Conservation (phyloP, 1,140 invertebrate genomes). For the Leptonema lineaticorne region DNA sequence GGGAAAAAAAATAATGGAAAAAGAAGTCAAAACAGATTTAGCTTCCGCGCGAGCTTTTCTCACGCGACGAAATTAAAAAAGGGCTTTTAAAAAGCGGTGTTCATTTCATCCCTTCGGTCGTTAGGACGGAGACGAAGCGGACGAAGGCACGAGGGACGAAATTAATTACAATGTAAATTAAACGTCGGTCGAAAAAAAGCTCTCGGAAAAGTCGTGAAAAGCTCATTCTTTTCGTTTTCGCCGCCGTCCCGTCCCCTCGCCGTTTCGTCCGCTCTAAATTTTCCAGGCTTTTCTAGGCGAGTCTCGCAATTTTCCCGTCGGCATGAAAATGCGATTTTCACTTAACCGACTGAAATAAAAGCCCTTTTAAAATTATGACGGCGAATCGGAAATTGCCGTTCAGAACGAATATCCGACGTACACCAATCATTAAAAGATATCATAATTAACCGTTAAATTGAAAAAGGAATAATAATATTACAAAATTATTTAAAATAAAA, state of each 20-base stretch:
- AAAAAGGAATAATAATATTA: too few species aligned
- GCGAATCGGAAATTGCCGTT: slow-evolving; percentile 20
- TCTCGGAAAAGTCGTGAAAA: slow-evolving; percentile 6
- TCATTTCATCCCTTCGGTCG: slow-evolving; percentile 34
- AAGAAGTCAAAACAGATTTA: slow-evolving; percentile 5
- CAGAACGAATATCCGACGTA: slow-evolving; percentile 10
- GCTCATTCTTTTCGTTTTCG: neutral
- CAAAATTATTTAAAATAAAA: too few species aligned
- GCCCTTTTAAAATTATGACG: slow-evolving; percentile 22
- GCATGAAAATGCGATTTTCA: slow-evolving; percentile 26
- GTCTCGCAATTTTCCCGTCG: slow-evolving; percentile 2
- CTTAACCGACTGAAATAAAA: slow-evolving; percentile 8
- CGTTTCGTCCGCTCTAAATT: neutral
- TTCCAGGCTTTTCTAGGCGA: too few species aligned
- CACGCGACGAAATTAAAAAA: slow-evolving; percentile 23
- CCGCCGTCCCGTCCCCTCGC: neutral
- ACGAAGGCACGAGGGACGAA: slow-evolving; percentile 15
- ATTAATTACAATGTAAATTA: slow-evolving; percentile 43
- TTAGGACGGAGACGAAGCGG: too few species aligned
- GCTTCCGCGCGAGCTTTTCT: neutral
- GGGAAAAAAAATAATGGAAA: too few species aligned
- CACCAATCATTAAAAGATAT: slow-evolving; percentile 3
- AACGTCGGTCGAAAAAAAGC: slow-evolving; percentile 30
- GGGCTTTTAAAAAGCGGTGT: slow-evolving; percentile 28
- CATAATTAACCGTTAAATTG: slow-evolving; percentile 9